Evolutionary conservation across 2,888 invertebrate species (phyloP), one percentile per base, ranked within the genome.

Genomic region (Microctonus brassicae): DNA sequence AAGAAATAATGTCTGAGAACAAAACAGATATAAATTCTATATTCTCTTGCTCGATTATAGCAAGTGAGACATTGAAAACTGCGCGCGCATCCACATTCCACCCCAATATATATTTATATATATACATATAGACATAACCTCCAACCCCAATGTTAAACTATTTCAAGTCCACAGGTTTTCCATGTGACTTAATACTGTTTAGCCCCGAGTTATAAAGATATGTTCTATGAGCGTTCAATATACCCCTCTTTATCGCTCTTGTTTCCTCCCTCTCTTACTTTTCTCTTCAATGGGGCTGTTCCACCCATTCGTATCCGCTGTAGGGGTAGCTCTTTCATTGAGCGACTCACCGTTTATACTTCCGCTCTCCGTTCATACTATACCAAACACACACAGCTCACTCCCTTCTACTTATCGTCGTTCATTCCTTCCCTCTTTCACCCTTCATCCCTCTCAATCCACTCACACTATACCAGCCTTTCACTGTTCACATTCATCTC

Each of bases 281-380:
- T 68, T 78, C 78, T 78, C 80, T 82, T 83, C 80, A 85, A 84
- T 84, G 85, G 80, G 79, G 81, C 76, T 79, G 76, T 80, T 79
- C 79, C 76, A 79, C 75, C 81, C 86, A 83, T 85, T 84, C 84
- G 84, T 80, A 82, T 82, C 79, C 81, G 79, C 77, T 79, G 74
- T 78, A 77, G 74, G 81, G 77, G 79, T 66, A 55, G 78, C 81
- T 80, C 80, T 83, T 84, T 81, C 86, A 86, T 86, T 85, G 84
- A 86, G 82, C 81, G 80, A 75, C 47, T 53, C 64, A 39, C 66
- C 64, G 77, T 73, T 76, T 78, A 76, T 78, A 78, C 82, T 81
- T 82, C 81, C 81, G 78, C 79, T 82, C 82, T 80, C 79, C 84
- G 83, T 84, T 84, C 84, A 83, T 82, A 75, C 58, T 70, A 29